A percentile compares a stretch with the other conserved stretches of the same genome.
These are phyloP conservation scores for Zoanthus sansibaricus DNA, from an alignment of 92 coral and sea anemone genomes.

Conservation along the genomic window DNA sequence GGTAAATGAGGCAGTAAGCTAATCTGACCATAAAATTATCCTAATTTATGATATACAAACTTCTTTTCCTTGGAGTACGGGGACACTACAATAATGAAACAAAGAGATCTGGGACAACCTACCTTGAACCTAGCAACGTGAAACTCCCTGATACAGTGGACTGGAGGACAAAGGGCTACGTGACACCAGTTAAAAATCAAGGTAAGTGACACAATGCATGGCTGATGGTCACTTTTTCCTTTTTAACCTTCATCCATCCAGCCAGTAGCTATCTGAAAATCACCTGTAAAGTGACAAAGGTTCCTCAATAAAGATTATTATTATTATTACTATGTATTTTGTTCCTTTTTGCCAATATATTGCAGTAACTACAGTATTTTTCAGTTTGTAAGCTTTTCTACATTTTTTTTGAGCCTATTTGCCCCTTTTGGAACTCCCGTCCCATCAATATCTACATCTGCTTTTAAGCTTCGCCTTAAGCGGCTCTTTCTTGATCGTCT, in stretches of 20 bases:
- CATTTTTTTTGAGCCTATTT: too few relatives aligned
- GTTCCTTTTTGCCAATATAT: too few relatives aligned
- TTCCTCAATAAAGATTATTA: background rate
- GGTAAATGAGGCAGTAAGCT: too few relatives aligned
- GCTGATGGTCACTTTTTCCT: background rate
- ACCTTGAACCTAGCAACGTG: constrained; percentile 68
- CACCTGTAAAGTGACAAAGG: background rate
- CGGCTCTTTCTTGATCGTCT: too few relatives aligned
- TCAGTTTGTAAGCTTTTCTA: too few relatives aligned
- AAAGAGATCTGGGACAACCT: constrained; percentile 46
- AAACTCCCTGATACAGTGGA: constrained; percentile 71
- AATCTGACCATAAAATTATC: too few relatives aligned
- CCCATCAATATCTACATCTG: too few relatives aligned
- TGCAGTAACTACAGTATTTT: too few relatives aligned
- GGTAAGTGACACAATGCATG: constrained; percentile 30
- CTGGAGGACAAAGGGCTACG: constrained; percentile 90
- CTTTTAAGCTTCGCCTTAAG: too few relatives aligned
- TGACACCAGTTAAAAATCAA: constrained; percentile 88
- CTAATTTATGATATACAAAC: too few relatives aligned
- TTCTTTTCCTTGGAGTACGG: constrained; percentile 48
- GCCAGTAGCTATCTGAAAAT: background rate
- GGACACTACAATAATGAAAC: constrained; percentile 37
- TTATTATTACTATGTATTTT: too few relatives aligned
- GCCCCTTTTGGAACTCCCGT: too few relatives aligned
- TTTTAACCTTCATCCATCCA: background rate